phyloP scores from a whole-genome alignment of 2,113 vertebrate genomes.

The Calypte anna region DNA sequence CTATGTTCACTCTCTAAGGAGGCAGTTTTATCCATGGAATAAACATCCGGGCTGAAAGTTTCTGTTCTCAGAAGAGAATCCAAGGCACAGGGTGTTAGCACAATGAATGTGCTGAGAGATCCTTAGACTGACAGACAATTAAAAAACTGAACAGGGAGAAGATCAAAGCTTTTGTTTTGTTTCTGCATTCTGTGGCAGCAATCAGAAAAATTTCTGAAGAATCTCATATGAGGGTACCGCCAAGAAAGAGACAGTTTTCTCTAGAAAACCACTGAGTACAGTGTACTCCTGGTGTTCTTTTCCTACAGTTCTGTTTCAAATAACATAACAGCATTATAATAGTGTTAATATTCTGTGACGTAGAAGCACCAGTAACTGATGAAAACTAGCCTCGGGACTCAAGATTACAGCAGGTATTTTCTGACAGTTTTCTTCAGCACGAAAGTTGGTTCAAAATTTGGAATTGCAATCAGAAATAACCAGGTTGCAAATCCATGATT shows the following conservation, averaged over 20 bases:
- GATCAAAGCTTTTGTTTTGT: not conserved
- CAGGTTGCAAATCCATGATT: not conserved
- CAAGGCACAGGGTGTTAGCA: not conserved
- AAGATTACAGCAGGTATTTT: not conserved
- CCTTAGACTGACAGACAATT: not conserved
- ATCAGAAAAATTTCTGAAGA: not conserved
- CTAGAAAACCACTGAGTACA: fast-evolving
- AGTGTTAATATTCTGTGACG: not conserved
- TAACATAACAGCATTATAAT: not conserved
- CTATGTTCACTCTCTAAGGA: not conserved
- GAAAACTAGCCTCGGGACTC: not conserved
- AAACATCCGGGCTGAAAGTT: not conserved
- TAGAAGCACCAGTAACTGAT: not conserved
- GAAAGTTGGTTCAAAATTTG: not conserved
- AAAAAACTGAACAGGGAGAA: not conserved
- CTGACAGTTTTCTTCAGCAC: not conserved
- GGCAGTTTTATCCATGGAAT: not conserved
- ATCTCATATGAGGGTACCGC: not conserved
- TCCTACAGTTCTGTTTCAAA: not conserved
- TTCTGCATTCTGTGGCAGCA: not conserved
- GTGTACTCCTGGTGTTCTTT: not conserved
- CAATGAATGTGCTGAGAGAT: not conserved
- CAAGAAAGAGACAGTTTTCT: not conserved
- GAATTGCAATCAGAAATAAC: not conserved
- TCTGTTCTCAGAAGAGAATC: not conserved